These are phyloP conservation scores for Furcifer pardalis DNA, from an alignment of 2,797 vertebrate genomes.

Conservation along the genomic window DNA sequence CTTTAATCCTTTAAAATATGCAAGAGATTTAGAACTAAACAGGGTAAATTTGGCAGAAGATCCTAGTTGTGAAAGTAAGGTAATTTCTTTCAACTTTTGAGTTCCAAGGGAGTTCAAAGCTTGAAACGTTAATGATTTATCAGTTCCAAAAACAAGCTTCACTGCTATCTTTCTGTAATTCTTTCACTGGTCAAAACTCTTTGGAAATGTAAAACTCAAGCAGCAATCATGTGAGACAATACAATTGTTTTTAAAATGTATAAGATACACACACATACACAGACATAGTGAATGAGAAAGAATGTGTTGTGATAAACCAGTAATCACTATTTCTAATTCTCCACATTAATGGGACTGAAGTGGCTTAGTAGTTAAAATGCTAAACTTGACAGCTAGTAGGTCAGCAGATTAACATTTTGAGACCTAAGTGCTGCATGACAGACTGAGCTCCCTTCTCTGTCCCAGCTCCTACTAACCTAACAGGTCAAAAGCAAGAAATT, in stretches of 20 bases:
- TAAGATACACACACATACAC: background rate
- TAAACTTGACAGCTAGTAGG: no score
- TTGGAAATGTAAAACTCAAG: slow-evolving; percentile 55
- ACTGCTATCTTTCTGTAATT: slow-evolving; percentile 67
- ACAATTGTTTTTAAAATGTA: background rate
- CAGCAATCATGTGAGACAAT: slow-evolving; percentile 42
- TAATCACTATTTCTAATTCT: no score
- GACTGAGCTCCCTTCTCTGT: no score
- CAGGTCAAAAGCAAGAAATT: no score
- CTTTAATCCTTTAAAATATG: slow-evolving; percentile 82
- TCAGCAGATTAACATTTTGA: no score
- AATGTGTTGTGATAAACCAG: background rate
- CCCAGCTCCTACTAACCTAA: no score
- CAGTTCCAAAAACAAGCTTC: slow-evolving; percentile 73
- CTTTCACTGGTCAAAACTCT: slow-evolving; percentile 65
- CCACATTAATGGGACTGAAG: no score
- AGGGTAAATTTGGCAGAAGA: slow-evolving; percentile 77
- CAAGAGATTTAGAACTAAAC: slow-evolving; percentile 75
- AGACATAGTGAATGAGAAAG: background rate
- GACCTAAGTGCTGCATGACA: no score
- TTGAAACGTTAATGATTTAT: slow-evolving; percentile 68
- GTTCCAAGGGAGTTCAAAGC: slow-evolving; percentile 74
- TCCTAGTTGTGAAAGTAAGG: slow-evolving; percentile 68
- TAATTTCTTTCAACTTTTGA: slow-evolving; percentile 75
- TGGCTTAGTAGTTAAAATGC: no score